Evolutionary conservation across 92 coral and sea anemone species (phyloP).

Genomic region (Heteractis magnifica): DNA sequence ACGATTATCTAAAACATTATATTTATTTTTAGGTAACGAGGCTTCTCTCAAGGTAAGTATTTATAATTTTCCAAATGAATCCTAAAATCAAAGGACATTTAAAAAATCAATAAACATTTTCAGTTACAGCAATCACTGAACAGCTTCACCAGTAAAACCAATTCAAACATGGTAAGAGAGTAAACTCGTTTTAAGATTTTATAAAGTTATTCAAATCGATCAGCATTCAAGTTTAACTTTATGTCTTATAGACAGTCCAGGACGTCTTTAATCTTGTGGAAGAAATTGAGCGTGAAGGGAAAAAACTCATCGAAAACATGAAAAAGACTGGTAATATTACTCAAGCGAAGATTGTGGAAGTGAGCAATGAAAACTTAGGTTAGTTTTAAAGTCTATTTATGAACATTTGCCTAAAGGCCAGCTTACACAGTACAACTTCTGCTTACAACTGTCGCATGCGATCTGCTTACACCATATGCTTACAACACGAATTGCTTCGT

Average conservation of each 20-base stretch:
- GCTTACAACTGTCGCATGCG: too few relatives aligned
- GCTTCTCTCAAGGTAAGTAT: too few relatives aligned
- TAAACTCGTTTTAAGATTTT: neutral
- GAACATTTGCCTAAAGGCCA: too few relatives aligned
- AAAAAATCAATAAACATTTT: too few relatives aligned
- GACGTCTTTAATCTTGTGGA: slow-evolving; percentile 23
- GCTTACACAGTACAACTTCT: too few relatives aligned
- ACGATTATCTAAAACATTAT: too few relatives aligned
- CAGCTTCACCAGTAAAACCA: neutral
- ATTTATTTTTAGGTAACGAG: too few relatives aligned
- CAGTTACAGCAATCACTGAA: too few relatives aligned
- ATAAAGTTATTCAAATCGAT: neutral
- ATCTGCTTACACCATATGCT: too few relatives aligned
- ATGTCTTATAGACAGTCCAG: slow-evolving; percentile 15
- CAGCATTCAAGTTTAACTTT: neutral
- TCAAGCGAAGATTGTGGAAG: slow-evolving; percentile 30
- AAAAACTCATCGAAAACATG: slow-evolving; percentile 28
- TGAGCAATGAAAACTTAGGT: slow-evolving; percentile 31
- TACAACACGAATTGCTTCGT: too few relatives aligned
- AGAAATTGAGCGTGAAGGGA: slow-evolving; percentile 36
- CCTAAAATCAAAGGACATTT: too few relatives aligned
- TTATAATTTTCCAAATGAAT: too few relatives aligned
- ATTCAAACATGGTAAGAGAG: neutral
- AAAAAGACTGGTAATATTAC: slow-evolving; percentile 36
- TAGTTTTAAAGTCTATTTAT: neutral